Evolutionary conservation across 1,140 invertebrate genomes (phyloP).

Genomic region (Neodiprion lecontei): DNA sequence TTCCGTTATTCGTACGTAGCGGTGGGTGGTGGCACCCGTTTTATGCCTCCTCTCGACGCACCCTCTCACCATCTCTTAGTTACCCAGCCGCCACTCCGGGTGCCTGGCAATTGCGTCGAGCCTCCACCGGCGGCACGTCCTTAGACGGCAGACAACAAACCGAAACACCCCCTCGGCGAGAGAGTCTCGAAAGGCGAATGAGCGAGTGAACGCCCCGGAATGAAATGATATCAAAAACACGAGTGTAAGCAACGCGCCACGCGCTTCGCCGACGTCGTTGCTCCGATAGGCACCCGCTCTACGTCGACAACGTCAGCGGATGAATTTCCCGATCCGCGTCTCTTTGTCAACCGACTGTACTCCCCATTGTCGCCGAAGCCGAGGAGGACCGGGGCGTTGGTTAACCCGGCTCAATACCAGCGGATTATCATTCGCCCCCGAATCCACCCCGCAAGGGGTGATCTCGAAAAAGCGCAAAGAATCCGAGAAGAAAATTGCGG

Average conservation of each 20-base stretch:
- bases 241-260: neutral
- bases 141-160: conserved; percentile 13
- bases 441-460: too few relatives aligned
- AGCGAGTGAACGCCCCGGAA: neutral
- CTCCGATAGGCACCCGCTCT: neutral
- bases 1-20: conserved; percentile 61
- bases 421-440: neutral
- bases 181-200: neutral
- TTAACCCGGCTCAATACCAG: conserved; percentile 17
- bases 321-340: conserved; percentile 36
- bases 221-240: conserved; percentile 15
- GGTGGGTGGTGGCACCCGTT: conserved; percentile 44
- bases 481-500: too few relatives aligned
- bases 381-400: neutral
- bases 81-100: conserved; percentile 16
- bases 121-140: neutral
- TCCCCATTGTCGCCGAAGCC: neutral
- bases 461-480: too few relatives aligned
- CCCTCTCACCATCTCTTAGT: conserved; percentile 25
- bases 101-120: neutral
- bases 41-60: conserved; percentile 40
- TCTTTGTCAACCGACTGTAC: conserved; percentile 38
- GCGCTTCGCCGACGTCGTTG: neutral
- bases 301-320: conserved; percentile 6
- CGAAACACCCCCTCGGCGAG: neutral